Evolutionary conservation across 2,113 vertebrate species (phyloP), one percentile per base, ranked within the genome.

Genomic region (Alosa alosa): DNA sequence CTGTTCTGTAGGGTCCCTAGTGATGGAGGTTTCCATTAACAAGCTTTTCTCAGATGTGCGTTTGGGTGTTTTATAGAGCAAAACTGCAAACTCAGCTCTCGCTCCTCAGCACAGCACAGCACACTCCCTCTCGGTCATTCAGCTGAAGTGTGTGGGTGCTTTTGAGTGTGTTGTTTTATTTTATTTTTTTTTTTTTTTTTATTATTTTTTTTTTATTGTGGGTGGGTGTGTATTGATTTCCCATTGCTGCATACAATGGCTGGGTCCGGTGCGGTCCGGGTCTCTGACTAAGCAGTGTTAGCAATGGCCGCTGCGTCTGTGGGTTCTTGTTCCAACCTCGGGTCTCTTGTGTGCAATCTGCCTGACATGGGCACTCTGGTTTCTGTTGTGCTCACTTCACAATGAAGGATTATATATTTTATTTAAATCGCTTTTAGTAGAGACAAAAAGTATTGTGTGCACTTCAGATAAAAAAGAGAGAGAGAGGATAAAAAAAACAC

Each of bases 321-420:
- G 94, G 95, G 94, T 95, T 95, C 94, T 96, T 95, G 95, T 95
- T 96, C 95, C 95, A 95, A 95, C 95, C 95, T 94, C 93, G 94
- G 94, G 94, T 95, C 94, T 94, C 83, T 78, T 86, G 88, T 87
- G 90, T 92, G 91, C 89, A 89, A 92, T 92, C 68, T 89, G 91
- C 87, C 93, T 90, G 89, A 88, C 85, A 46, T 78, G 88, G 89
- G 91, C 92, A 92, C 90, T 88, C 60, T 86, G 91, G 91, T 93
- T 94, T 94, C 92, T 94, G 94, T 94, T 94, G 91, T 93, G 93
- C 92, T 94, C 93, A 90, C 93, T 91, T 94, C 89, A 91, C 90
- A 90, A 90, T 91, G 90, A 91, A 92, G 86, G 91, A 92, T 92
- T 93, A 84, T 87, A 90, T 93, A 90, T 93, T 91, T 92, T 92